Base-by-base conservation (phyloP, 2,113 vertebrate species). In the Dendrocopos noguchii region DNA sequence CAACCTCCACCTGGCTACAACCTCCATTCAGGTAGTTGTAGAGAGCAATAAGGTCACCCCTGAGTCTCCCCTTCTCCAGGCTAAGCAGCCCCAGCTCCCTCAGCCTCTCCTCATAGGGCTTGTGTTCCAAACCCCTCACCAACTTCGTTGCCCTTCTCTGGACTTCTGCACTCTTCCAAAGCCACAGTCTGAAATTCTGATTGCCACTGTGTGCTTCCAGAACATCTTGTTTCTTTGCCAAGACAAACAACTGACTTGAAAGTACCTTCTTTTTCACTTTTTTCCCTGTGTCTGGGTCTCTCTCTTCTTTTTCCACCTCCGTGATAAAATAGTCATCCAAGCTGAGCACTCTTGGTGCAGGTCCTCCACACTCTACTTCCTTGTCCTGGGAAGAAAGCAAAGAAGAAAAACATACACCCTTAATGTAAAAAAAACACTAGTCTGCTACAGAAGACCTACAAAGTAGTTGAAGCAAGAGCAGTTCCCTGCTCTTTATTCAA, bases 301-400 rank as follows among this genome's bases (percentile, higher is more conserved):
- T 99, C 95, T 99, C 97, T 63, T 98, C 98, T 96, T 99, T 99
- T 91, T 99, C 99, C 46, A 99, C 98, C 97, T 99, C 99, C 10
- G 98, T 99, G 97, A 99, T 99, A 94, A 99, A 99, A 93, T 99
- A 99, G 94, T 99, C 99, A 90, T 99, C 99, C 84, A 99, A 96
- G 92, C 99, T 99, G 73, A 99, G 98, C 80, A 99, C 99, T 96
- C 99, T 98, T 52, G 99, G 99, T 71, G 99, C 99, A 63, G 99
- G 98, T 76, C 99, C 99, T 73, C 99, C 99, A 97, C 98, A 99
- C 68, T 99, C 99, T 31, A 99, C 99, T 94, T 99, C 99, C 55
- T 99, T 99, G 97, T 99, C 99, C 99, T 99, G 91, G 33, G 52
- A 96, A 75, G 72, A 78, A 85, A 76, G 87, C 7, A 93, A 78